Conservation (phyloP, 2,888 invertebrate species). For the Melipona bicolor region DNA sequence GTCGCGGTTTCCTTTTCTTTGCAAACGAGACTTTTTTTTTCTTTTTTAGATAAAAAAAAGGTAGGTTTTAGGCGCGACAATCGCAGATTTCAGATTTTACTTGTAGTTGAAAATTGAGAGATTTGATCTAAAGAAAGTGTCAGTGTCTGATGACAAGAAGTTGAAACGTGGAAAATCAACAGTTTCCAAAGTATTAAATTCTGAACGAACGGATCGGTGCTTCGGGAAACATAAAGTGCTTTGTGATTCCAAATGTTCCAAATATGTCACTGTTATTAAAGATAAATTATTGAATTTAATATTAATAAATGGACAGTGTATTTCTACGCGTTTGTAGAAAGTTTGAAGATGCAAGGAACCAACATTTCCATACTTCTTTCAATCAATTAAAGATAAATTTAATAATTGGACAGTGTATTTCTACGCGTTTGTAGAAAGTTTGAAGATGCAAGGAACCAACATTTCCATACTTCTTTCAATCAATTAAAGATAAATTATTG, state of each 20-base stretch:
- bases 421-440: no score
- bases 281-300: neutral
- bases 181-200: no score
- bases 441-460: no score
- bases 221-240: no score
- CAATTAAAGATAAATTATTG: neutral
- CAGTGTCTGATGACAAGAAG: neutral
- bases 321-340: no score
- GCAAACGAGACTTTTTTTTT: neutral
- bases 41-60: neutral
- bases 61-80: neutral
- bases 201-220: no score
- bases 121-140: neutral
- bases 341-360: no score
- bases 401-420: neutral
- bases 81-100: neutral
- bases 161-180: neutral
- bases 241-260: neutral
- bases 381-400: no score
- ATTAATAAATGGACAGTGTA: neutral
- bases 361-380: no score
- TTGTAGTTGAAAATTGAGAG: neutral
- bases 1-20: neutral
- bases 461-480: no score
- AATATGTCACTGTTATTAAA: neutral